Evolutionary conservation across 2,113 vertebrate genomes (phyloP), one percentile per base, ranked within the genome.

Genomic region (Petrocephalus microphthalmus): DNA sequence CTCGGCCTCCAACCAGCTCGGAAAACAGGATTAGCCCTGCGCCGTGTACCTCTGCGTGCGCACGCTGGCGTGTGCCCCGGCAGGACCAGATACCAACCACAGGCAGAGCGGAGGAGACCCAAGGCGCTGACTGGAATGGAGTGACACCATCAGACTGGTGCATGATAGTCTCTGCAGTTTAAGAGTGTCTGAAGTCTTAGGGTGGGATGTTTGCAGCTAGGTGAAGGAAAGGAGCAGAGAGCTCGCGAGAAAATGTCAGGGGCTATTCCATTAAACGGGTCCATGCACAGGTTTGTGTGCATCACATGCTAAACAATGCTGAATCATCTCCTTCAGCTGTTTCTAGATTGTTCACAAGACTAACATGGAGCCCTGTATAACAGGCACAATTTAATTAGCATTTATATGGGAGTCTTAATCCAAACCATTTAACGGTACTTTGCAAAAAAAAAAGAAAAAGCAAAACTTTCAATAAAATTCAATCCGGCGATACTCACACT

Each of bases 401-500:
- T 88, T 90, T 91, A 92, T 87, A 82, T 88, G 90, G 88, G 54
- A 82, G 89, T 88, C 86, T 86, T 88, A 78, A 84, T 88, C 78
- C 84, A 53, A 90, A 88, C 37, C 86, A 86, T 86, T 84, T 86
- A 82, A 87, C 86, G 87, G 33, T 86, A 90, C 90, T 85, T 85
- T 8, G 15, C 56, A 71, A n/a, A n/a, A n/a, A n/a, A n/a, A n/a
- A n/a, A n/a, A n/a, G 71, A 52, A 86, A 88, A 85, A 60, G 19
- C 25, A 25, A 60, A 45, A 47, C 71, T 88, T 45, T 25, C 51
- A 83, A 49, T 22, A 87, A 42, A 88, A 89, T 81, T 89, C 91
- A 93, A 91, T 89, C 87, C 87, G 91, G 92, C 88, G 51, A 64
- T 91, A 94, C 95, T 94, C 93, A 94, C 91, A 91, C 90, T 20